phyloP scores from a whole-genome alignment of 2,113 vertebrate species.

The Nerophis ophidion region DNA sequence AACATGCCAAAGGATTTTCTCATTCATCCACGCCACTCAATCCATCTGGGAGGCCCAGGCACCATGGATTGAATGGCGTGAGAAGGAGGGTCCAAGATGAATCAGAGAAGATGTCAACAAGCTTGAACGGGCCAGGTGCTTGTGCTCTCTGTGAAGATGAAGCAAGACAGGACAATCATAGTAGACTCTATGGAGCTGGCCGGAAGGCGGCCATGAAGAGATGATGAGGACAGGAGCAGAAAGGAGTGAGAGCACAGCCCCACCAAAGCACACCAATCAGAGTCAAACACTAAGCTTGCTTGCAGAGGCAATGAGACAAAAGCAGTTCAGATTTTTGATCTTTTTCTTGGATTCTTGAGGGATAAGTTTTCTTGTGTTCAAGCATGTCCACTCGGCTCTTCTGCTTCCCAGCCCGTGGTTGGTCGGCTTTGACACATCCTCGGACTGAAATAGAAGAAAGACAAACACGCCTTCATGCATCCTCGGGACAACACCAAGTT shows the following conservation, averaged over 20 bases:
- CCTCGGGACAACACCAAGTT: too few relatives aligned
- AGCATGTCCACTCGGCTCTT: constrained; percentile 52
- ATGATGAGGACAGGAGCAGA: constrained; percentile 5
- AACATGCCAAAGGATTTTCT: constrained; percentile 43
- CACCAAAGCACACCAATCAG: constrained; percentile 39
- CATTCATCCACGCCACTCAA: too few relatives aligned
- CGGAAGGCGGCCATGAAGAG: background rate
- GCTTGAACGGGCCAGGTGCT: too few relatives aligned
- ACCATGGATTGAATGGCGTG: too few relatives aligned
- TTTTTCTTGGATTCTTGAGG: constrained; percentile 54
- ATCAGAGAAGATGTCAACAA: constrained; percentile 53
- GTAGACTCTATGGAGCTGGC: constrained; percentile 40
- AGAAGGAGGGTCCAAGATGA: constrained; percentile 39
- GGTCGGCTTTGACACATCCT: constrained; percentile 36
- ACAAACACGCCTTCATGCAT: background rate
- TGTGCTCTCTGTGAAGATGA: constrained; percentile 23
- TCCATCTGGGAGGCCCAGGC: too few relatives aligned
- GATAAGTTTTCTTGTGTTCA: constrained; percentile 57
- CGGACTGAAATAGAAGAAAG: constrained; percentile 25
- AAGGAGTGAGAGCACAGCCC: constrained; percentile 24
- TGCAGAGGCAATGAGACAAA: constrained; percentile 63
- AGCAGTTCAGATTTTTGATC: constrained; percentile 52
- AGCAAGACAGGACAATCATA: constrained; percentile 52
- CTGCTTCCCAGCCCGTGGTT: constrained; percentile 48
- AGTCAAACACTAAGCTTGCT: constrained; percentile 49